Base-by-base conservation (phyloP, 2,113 vertebrate species). In the Cygnus buccinator region DNA sequence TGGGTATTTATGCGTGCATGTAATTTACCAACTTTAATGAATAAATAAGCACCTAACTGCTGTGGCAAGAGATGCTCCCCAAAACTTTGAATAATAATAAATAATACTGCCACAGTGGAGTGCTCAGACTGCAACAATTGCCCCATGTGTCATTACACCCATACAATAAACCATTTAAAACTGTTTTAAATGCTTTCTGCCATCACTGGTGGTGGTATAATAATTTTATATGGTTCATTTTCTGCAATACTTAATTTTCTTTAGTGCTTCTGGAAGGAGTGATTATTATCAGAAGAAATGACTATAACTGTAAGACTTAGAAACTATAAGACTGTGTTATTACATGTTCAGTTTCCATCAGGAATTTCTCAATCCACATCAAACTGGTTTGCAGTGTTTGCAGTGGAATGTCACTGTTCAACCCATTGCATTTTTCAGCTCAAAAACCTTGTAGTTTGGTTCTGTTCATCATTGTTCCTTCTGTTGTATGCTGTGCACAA, bases 151-250 rank as follows among this genome's bases (percentile, higher is more conserved):
- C 54, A 67, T 91, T 84, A 91, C 65, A 71, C 3, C 29, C 55
- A 77, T 62, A 44, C 33, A 93, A 73, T 63, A 92, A 96, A 87
- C 31, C 2, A 77, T 76, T 94, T 90, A 91, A 94, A 88, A 35
- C 28, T 41, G 19, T 84, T 92, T 89, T 61, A 89, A 88, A 94
- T 93, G 58, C 17, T 90, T 90, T n/a, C 31, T 65, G 26, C 82
- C 52, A 59, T 70, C 74, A 81, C 6, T 71, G 62, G 17, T 77
- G 62, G 83, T 93, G 25, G 46, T 5, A 90, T 96, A 87, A 91
- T 86, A 92, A 93, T 95, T 95, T 85, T 77, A 29, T 68, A 75
- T 66, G 78, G 82, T 88, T 97, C 93, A 91, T 96, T 96, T 96
- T 66, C 35, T 88, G 35, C 41, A 63, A 46, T 73, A 84, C 50